Evolutionary conservation across 2,113 vertebrate species (phyloP).

Genomic region (Cephalopholis sonnerati): DNA sequence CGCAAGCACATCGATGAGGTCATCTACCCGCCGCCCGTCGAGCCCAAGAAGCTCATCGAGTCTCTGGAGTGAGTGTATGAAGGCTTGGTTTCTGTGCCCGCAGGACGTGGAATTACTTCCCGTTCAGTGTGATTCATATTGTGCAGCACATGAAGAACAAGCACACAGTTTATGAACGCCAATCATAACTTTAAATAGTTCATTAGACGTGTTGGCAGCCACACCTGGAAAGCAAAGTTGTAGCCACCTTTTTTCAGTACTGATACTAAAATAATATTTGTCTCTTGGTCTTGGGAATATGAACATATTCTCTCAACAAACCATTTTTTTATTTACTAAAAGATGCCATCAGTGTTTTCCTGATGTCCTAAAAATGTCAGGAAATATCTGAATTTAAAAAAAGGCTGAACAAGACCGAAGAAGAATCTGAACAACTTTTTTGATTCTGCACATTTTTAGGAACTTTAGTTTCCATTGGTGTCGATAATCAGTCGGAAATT

Average conservation of each 20-base stretch:
- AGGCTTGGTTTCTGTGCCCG: neutral
- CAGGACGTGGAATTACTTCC: neutral
- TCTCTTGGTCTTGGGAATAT: too few relatives aligned
- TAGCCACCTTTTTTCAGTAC: neutral
- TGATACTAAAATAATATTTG: neutral
- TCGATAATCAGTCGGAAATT: neutral
- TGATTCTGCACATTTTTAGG: neutral
- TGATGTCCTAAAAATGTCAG: neutral
- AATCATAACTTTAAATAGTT: neutral
- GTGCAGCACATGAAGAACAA: neutral
- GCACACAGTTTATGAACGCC: neutral
- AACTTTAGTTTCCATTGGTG: too few relatives aligned
- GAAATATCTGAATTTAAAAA: neutral
- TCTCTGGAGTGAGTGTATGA: slow-evolving; percentile 91
- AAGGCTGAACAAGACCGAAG: neutral
- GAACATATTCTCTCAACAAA: neutral
- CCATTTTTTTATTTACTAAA: too few relatives aligned
- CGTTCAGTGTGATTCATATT: neutral
- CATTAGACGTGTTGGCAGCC: neutral
- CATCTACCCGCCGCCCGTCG: slow-evolving; percentile 92
- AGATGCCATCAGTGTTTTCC: neutral
- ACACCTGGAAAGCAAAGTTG: neutral
- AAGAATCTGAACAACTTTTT: neutral
- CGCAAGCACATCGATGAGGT: slow-evolving; percentile 93
- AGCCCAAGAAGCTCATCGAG: slow-evolving; percentile 93